Conservation (phyloP, 2,888 invertebrate species). For the Cylindroiulus punctatus region DNA sequence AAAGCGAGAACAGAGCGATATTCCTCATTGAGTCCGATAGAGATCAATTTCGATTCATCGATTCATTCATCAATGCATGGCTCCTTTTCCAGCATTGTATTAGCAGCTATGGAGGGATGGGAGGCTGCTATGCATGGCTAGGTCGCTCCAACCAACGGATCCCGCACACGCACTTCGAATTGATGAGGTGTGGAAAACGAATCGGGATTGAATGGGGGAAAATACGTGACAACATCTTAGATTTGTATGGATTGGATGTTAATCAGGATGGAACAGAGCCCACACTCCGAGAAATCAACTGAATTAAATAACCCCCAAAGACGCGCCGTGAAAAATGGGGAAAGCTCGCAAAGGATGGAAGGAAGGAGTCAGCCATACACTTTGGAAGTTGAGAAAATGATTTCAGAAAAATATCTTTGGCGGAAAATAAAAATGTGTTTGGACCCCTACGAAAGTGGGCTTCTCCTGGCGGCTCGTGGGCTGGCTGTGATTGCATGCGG, state of each 20-base stretch:
- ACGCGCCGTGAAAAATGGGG: constrained; percentile 12
- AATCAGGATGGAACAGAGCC: constrained; percentile 42
- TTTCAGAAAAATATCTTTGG: too few species aligned
- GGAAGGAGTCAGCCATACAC: too few species aligned
- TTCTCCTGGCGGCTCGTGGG: too few species aligned
- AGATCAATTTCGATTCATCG: constrained; percentile 42
- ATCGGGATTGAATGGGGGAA: background rate
- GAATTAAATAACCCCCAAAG: constrained; percentile 32
- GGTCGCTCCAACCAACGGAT: constrained; percentile 19
- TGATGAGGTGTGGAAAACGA: constrained; percentile 33
- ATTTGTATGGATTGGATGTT: constrained; percentile 42
- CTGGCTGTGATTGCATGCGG: too few species aligned
- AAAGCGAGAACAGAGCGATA: constrained; percentile 31
- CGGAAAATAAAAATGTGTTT: too few species aligned
- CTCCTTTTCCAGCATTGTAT: background rate
- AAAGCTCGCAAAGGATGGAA: background rate
- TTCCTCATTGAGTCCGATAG: constrained; percentile 37
- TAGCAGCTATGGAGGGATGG: constrained; percentile 15
- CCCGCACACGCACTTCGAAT: constrained; percentile 27
- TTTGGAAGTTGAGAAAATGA: too few species aligned
- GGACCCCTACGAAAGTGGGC: too few species aligned
- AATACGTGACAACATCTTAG: constrained; percentile 37
- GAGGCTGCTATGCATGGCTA: background rate
- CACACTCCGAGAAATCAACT: constrained; percentile 1
- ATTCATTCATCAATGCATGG: constrained; percentile 36